Evolutionary conservation across 2,888 invertebrate genomes (phyloP), one percentile per base, ranked within the genome.

Genomic region (Myopa tessellatipennis): DNA sequence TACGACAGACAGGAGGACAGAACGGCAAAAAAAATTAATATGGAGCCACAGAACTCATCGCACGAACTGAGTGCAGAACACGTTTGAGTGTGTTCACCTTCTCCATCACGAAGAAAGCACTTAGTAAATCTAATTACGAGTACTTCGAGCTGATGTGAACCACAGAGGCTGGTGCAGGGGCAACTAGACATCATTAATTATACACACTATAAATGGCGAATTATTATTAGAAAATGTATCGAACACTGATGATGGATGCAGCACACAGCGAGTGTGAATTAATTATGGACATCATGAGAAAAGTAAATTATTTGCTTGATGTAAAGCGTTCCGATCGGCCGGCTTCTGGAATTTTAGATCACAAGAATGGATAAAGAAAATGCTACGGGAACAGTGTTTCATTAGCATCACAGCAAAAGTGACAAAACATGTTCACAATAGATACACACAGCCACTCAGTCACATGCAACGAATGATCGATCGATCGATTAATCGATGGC

Each of bases 361-460:
- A 38, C 4, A 16, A 26, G 7, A 67, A 12, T 52, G 14, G 70
- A 70, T 67, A 34, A 55, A 34, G 40, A 70, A 70, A 55, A 55
- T 2, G 55, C 14, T n/a, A n/a, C 5, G 10, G 55, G 1, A 55
- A n/a, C 14, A 55, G 55, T 16, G 50, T 14, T 10, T 12, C 4
- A 5, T 8, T 6, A 2, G 55, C 55, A 14, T 6, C 55, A 16
- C 16, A 52, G 65, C 63, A 65, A 65, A n/a, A 52, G 74, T 74
- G 63, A 65, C 65, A 74, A 34, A 74, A 74, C 74, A 36, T 74
- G 74, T 74, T 74, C 65, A 52, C 65, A 74, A 60, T 70, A 40
- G 55, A 34, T 14, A 45, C 55, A 40, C 55, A 26, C 50, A 14
- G 50, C 50, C 50, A 50, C 55, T 60, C 55, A 26, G 52, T 52